These are phyloP conservation scores for Gobionotothen gibberifrons DNA, from an alignment of 2,797 vertebrate species.

Conservation along the genomic window DNA sequence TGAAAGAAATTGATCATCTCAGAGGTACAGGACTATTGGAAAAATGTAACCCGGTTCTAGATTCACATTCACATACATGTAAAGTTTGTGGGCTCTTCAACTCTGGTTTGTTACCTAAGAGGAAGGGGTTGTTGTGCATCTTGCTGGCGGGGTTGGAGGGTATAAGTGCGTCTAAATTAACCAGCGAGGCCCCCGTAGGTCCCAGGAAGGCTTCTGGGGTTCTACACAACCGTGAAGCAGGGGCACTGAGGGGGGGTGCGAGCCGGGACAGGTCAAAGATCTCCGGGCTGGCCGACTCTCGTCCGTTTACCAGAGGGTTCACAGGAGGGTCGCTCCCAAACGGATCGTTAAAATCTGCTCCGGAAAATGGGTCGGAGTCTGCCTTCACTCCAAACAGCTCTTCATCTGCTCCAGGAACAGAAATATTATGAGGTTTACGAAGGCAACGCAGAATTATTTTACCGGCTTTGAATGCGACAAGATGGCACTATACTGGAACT, in stretches of 20 bases:
- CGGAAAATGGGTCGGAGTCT: slow-evolving; percentile 60
- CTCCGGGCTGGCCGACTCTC: slow-evolving; percentile 83
- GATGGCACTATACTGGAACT: too few species aligned
- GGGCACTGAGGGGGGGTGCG: slow-evolving; percentile 81
- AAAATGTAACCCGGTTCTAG: too few species aligned
- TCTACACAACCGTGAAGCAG: slow-evolving; percentile 80
- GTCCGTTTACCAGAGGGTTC: slow-evolving; percentile 84
- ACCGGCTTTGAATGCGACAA: too few species aligned
- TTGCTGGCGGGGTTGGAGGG: slow-evolving; percentile 81
- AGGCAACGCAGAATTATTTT: background rate
- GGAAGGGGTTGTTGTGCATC: slow-evolving; percentile 91
- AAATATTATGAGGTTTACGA: background rate
- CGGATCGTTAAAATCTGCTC: slow-evolving; percentile 78
- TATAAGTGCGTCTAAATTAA: slow-evolving; percentile 93
- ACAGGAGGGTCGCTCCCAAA: slow-evolving; percentile 78
- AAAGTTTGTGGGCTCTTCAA: background rate
- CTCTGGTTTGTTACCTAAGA: slow-evolving; percentile 83
- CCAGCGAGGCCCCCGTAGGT: slow-evolving; percentile 91
- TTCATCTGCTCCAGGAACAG: slow-evolving; percentile 48
- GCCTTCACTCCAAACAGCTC: slow-evolving; percentile 62
- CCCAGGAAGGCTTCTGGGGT: slow-evolving; percentile 94
- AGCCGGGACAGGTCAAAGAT: slow-evolving; percentile 85
- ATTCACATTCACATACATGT: background rate
- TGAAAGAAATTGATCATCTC: too few species aligned
- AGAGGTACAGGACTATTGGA: too few species aligned